Conservation (phyloP, 2,888 invertebrate species). For the Tetramorium bicarinatum region DNA sequence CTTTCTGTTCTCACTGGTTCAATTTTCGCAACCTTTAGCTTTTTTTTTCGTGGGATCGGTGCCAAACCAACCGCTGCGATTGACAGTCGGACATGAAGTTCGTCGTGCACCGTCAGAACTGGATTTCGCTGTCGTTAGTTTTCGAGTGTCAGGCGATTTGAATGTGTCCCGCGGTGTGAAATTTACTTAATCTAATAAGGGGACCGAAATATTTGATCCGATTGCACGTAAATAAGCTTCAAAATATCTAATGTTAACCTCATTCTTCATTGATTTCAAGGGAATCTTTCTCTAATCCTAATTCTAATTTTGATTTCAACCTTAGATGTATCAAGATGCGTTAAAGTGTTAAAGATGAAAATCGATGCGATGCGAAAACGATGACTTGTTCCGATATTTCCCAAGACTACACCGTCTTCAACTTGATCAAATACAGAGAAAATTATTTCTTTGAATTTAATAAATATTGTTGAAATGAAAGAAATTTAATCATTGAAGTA, state of each 20-base stretch:
- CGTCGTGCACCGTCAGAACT: constrained; percentile 7
- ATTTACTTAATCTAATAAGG: constrained; percentile 12
- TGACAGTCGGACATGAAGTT: constrained; percentile 30
- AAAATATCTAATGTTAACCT: background rate
- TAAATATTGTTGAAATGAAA: too few relatives aligned
- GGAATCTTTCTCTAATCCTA: background rate
- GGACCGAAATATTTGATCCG: constrained; percentile 5
- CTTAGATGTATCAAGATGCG: background rate
- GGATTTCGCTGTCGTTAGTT: constrained; percentile 17
- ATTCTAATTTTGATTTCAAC: background rate
- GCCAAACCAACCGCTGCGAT: constrained; percentile 11
- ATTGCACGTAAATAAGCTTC: background rate
- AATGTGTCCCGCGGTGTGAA: background rate
- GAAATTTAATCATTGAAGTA: too few relatives aligned
- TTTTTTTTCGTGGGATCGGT: background rate
- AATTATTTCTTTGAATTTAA: too few relatives aligned
- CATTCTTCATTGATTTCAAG: background rate
- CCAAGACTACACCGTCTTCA: background rate
- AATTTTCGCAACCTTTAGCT: constrained; percentile 11
- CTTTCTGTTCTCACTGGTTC: too few relatives aligned
- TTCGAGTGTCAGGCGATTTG: constrained; percentile 15
- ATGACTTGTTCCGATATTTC: background rate
- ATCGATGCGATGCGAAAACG: background rate
- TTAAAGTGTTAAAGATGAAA: background rate
- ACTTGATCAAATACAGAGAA: background rate